Conservation (phyloP, 2,797 vertebrate genomes). For the Liasis olivaceus region DNA sequence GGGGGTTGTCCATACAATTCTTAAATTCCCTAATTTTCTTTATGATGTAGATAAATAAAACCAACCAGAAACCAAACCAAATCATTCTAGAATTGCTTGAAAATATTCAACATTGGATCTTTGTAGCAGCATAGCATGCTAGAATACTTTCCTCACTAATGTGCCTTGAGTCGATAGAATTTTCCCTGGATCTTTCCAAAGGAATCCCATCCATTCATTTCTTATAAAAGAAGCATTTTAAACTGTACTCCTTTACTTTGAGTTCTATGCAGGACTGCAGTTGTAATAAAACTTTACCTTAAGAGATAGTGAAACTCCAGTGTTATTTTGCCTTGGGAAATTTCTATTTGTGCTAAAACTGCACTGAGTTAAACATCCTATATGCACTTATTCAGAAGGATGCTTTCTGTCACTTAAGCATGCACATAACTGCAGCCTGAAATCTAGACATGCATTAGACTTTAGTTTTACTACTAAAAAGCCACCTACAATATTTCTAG, state of each 20-base stretch:
- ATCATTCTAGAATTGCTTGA: background rate
- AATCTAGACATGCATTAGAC: background rate
- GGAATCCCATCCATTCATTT: background rate
- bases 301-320: background rate
- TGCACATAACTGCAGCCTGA: background rate
- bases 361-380: background rate
- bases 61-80: background rate
- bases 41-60: background rate
- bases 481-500: slow-evolving; percentile 2
- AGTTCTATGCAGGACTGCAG: background rate
- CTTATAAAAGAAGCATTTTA: background rate
- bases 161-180: background rate
- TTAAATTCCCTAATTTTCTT: background rate
- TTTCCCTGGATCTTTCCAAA: background rate
- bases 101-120: too few relatives aligned
- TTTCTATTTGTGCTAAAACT: background rate
- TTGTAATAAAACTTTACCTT: background rate
- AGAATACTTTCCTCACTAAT: background rate
- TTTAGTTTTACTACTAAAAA: background rate
- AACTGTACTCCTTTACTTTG: background rate
- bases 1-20: background rate
- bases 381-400: background rate
- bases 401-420: background rate
- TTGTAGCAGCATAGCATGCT: background rate
- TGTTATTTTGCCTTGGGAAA: background rate